These are phyloP conservation scores for Rhagoletis pomonella DNA, from an alignment of 1,140 invertebrate genomes.

Conservation along the genomic window DNA sequence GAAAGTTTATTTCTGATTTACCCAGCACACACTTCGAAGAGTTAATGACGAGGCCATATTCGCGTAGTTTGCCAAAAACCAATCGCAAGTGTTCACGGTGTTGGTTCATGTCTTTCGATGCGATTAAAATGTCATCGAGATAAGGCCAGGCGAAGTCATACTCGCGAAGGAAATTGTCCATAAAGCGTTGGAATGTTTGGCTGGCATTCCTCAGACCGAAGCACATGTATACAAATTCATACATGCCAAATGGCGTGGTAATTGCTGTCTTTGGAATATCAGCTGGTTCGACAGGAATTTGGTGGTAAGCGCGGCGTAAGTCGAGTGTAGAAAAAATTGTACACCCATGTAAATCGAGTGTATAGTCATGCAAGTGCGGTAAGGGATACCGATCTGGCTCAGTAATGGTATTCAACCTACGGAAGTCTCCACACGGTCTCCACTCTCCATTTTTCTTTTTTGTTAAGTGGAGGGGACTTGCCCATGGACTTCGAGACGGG, in stretches of 20 bases:
- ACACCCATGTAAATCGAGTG: background rate
- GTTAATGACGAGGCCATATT: too few species aligned
- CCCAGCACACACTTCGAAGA: too few species aligned
- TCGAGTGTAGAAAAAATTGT: conserved; percentile 75
- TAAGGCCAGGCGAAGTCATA: too few species aligned
- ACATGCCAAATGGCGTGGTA: too few species aligned
- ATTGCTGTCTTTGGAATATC: conserved; percentile 72
- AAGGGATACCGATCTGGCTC: conserved; percentile 6
- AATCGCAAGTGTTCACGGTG: conserved; percentile 66
- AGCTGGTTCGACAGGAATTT: conserved; percentile 67
- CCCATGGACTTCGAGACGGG: conserved; percentile 72
- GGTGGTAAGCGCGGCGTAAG: conserved; percentile 75
- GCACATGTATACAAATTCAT: conserved; percentile 63
- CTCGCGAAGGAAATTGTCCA: conserved; percentile 76
- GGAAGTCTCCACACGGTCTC: conserved; percentile 74
- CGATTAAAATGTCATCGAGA: too few species aligned
- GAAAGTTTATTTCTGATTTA: too few species aligned
- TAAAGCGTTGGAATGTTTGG: conserved; percentile 63
- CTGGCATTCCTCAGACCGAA: too few species aligned
- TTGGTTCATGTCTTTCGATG: conserved; percentile 74
- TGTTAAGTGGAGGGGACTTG: conserved; percentile 74
- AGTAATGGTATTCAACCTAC: conserved; percentile 68
- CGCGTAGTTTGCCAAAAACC: too few species aligned
- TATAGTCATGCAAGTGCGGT: background rate
- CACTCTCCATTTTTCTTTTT: conserved; percentile 66